Evolutionary conservation across 1,140 invertebrate species (phyloP), one percentile per base, ranked within the genome.

Genomic region (Saxidomus purpurata): DNA sequence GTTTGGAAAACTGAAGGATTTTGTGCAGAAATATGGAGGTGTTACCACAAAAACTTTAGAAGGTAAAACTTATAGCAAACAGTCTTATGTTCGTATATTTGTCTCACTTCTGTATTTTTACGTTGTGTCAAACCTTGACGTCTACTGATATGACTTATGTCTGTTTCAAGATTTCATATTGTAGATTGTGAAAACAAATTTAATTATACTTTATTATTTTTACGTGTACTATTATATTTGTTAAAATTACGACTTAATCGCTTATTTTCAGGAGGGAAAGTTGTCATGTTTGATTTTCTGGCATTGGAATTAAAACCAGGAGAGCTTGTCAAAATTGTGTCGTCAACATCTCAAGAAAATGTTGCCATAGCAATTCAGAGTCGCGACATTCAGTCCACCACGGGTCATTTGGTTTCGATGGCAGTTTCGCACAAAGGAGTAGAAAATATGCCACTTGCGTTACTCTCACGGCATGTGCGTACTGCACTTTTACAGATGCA

Each of bases 1-100:
- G 84, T 90, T 92, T 59, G 95, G 95, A 0, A 89, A 89, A 38
- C 89, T 96, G 81, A 93, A 93, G 52, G 92, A 94, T 36, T 96
- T 96, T 87, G 81, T 96, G 22, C 93, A 95, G 76, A 95, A 96
- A 85, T 93, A 95, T 91, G 94, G 95, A 36, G 94, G 94, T 55
- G 40, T 67, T 25, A 69, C 28, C 17, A 89, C 31, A 49, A 77
- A 77, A 84, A 22, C 49, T 13, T 47, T 89, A 25, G 81, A 89
- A 76, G 81, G 88, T 84, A 67, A 69, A 55, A 49, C 8, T 17
- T 17, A 11, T 49, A 49, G 17, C 47, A 49, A 11, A 49, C 17
- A n/a, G n/a, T n/a, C n/a, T n/a, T n/a, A n/a, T n/a, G n/a, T n/a
- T n/a, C n/a, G n/a, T n/a, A n/a, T n/a, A n/a, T n/a, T n/a, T n/a